A percentile compares a stretch with the other conserved stretches of the same genome.
These are phyloP conservation scores for Zygogramma bicolorata DNA, from an alignment of 2,888 invertebrate species.

Conservation along the genomic window DNA sequence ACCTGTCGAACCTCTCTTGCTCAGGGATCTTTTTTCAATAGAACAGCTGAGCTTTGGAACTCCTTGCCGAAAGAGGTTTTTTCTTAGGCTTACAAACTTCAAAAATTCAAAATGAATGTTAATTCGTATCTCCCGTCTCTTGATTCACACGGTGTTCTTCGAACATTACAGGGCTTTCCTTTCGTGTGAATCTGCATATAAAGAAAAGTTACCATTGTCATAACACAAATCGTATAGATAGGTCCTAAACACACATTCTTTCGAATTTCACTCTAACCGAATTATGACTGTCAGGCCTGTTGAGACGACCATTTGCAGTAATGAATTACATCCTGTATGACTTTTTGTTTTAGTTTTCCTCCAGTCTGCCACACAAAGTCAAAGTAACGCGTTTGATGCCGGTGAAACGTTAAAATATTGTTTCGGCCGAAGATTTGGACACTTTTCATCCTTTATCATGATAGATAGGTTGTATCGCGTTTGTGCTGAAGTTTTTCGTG, in stretches of 20 bases:
- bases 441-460: background rate
- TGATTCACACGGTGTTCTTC: no score
- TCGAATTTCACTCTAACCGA: background rate
- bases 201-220: background rate
- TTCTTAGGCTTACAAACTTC: no score
- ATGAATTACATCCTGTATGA: conserved; percentile 31
- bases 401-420: background rate
- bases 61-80: no score
- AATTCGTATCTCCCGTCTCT: no score
- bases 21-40: no score
- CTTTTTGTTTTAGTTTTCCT: conserved; percentile 30
- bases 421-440: background rate
- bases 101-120: no score
- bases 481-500: background rate
- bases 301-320: conserved; percentile 25
- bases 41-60: no score
- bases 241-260: background rate
- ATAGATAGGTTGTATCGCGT: background rate
- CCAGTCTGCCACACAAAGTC: conserved; percentile 18
- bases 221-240: no score
- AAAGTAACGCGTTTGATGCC: conserved; percentile 1
- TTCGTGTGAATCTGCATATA: no score
- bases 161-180: no score
- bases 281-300: background rate
- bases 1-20: no score